Evolutionary conservation across 1,140 invertebrate species (phyloP).

Genomic region (Polypedilum vanderplanki): DNA sequence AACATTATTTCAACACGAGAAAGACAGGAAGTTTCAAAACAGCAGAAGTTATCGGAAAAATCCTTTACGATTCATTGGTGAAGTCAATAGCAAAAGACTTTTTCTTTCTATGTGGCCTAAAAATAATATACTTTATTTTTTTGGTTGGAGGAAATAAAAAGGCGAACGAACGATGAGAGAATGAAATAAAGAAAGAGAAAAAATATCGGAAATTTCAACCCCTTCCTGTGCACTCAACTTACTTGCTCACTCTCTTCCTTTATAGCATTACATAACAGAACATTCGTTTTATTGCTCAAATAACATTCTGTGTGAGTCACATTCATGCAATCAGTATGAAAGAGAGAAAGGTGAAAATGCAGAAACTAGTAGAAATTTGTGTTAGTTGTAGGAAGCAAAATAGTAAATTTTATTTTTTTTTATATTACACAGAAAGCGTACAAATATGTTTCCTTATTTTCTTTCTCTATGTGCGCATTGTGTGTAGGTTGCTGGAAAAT

Average conservation of each 20-base stretch:
- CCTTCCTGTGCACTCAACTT: neutral
- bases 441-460: neutral
- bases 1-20: no score
- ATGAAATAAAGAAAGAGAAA: neutral
- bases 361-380: neutral
- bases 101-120: no score
- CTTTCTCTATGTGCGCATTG: no score
- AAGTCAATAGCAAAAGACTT: no score
- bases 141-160: neutral
- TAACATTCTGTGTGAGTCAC: neutral
- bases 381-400: neutral
- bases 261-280: conserved; percentile 19
- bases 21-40: no score
- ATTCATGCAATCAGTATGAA: neutral
- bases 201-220: neutral
- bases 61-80: no score
- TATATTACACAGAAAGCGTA: neutral
- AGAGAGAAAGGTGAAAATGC: neutral
- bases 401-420: conserved; percentile 2
- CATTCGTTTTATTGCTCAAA: conserved; percentile 7
- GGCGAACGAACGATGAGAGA: neutral
- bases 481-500: neutral
- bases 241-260: neutral
- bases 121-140: no score
- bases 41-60: no score